Evolutionary conservation across 1,140 invertebrate genomes (phyloP), one percentile per base, ranked within the genome.

Genomic region (Drosophila subobscura): DNA sequence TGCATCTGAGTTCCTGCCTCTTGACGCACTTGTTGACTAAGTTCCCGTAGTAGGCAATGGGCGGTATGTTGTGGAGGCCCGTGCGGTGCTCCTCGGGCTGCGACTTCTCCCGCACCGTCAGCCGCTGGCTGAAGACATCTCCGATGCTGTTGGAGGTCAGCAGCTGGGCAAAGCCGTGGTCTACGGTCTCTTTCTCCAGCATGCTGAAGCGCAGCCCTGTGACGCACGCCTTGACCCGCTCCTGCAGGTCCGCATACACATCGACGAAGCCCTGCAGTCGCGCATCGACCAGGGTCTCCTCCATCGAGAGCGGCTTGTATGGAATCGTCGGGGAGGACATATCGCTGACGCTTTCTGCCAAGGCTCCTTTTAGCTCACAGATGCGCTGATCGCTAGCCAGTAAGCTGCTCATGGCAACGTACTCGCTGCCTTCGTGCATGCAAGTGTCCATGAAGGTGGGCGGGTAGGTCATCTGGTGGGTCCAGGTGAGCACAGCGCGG

Each of bases 401-500:
- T 0, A 44, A 23, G 41, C 76, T 65, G 41, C 60, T 44, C 7
- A 88, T 14, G 8, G 78, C 83, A 3, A 88, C 33, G 41, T 51
- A 88, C 14, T 88, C 83, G n/a, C 37, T 72, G 50, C 61, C 75
- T 0, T 70, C 51, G 10, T 72, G 52, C 0, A 12, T 40, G 33
- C 50, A 57, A 0, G 67, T 49, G 29, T 88, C 83, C 60, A 88
- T 76, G 5, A 70, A 83, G 2, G 42, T 57, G 22, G 83, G 83
- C 1, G 83, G 25, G 37, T 54, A 70, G 5, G 7, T 49, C 83
- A 88, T 83, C 16, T 88, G 83, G 77, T 88, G 83, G 2, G 83
- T 88, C 83, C 83, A 88, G 1, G 83, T 76, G 4, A 88, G 75
- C 0, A 88, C 71, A 0, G 83, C 23, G 2, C 83, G 83, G 57